Percentiles rank a stretch among this genome's conserved stretches.
These are phyloP conservation scores for Batillaria attramentaria DNA, from an alignment of 1,140 invertebrate species.

Conservation along the genomic window DNA sequence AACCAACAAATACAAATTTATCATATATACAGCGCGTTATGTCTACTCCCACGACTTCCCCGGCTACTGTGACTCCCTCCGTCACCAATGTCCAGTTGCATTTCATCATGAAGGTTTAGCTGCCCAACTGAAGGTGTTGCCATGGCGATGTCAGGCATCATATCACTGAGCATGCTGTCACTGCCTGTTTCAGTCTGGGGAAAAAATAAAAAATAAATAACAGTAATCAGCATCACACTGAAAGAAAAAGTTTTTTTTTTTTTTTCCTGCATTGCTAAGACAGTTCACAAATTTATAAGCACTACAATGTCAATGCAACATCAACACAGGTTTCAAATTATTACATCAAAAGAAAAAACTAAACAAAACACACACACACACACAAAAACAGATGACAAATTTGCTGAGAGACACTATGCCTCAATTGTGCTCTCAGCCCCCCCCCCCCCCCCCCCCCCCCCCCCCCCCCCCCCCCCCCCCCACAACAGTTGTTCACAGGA, in stretches of 20 bases:
- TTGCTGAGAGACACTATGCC: not conserved
- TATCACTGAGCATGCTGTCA: constrained; percentile 83
- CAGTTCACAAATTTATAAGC: too few relatives aligned
- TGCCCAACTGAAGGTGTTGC: constrained; percentile 83
- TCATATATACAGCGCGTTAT: constrained; percentile 64
- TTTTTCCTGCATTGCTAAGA: too few relatives aligned
- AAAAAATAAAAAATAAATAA: constrained; percentile 28
- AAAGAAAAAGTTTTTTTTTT: not conserved
- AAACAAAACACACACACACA: too few relatives aligned
- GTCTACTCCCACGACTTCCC: constrained; percentile 36
- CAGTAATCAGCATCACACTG: not conserved
- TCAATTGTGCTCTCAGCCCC: too few relatives aligned
- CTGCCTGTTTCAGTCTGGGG: constrained; percentile 76
- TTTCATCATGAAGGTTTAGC: constrained; percentile 79
- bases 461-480: too few relatives aligned
- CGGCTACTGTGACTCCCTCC: constrained; percentile 49
- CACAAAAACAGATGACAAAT: not conserved
- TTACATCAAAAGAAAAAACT: not conserved
- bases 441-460: too few relatives aligned
- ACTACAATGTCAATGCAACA: too few relatives aligned
- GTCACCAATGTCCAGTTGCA: constrained; percentile 83
- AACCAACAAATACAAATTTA: not conserved
- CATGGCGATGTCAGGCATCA: constrained; percentile 92
- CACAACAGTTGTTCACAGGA: too few relatives aligned
- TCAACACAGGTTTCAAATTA: too few relatives aligned